A percentile compares a stretch with the other conserved stretches of the same genome.
These are phyloP conservation scores for Morelia viridis DNA, from an alignment of 2,797 vertebrate genomes.

Conservation along the genomic window DNA sequence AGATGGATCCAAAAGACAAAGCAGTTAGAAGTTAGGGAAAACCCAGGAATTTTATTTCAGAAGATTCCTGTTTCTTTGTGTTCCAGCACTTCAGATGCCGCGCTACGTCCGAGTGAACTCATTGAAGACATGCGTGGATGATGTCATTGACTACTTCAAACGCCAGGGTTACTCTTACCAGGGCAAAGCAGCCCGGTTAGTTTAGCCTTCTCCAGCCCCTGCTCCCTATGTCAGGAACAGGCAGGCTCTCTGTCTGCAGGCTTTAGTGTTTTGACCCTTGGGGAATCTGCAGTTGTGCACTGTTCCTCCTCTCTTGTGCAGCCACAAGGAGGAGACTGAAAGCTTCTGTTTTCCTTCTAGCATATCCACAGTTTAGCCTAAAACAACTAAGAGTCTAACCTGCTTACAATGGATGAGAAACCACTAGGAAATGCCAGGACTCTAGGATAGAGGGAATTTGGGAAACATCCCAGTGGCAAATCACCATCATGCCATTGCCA, in stretches of 20 bases:
- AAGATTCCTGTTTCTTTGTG: not conserved
- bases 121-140: constrained; percentile 82
- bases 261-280: not conserved
- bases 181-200: constrained; percentile 79
- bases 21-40: no score
- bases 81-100: constrained; percentile 75
- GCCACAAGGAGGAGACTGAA: not conserved
- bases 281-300: not conserved
- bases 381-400: not conserved
- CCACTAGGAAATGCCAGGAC: not conserved
- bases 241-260: not conserved
- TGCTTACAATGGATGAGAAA: not conserved
- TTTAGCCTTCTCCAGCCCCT: no score
- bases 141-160: constrained; percentile 88
- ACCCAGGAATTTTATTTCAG: not conserved
- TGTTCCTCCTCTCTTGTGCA: not conserved
- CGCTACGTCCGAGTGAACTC: constrained; percentile 91
- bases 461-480: not conserved
- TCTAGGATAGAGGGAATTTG: not conserved
- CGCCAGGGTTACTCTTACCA: constrained; percentile 86
- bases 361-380: not conserved
- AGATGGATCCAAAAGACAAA: no score
- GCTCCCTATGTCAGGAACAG: not conserved
- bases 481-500: not conserved
- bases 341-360: not conserved